Evolutionary conservation across 2,888 invertebrate genomes (phyloP).

Genomic region (Dicyrtoma fusca): DNA sequence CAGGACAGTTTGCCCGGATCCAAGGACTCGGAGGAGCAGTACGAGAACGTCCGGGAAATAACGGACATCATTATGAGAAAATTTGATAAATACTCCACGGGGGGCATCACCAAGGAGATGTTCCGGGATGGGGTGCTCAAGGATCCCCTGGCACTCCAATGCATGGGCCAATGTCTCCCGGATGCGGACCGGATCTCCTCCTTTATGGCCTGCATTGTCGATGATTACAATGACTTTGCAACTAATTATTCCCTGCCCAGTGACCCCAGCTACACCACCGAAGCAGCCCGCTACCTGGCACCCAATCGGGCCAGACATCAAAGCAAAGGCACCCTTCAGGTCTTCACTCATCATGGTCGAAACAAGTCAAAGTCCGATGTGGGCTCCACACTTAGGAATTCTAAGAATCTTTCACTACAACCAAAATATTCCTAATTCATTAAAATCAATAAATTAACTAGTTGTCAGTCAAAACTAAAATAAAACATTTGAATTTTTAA

Average conservation of each 20-base stretch:
- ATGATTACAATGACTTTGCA: background rate
- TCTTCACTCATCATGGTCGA: no score
- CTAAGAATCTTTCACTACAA: no score
- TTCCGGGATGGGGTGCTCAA: slow-evolving; percentile 70
- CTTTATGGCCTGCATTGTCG: background rate
- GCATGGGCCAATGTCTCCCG: slow-evolving; percentile 81
- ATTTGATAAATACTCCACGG: slow-evolving; percentile 79
- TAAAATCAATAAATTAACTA: no score
- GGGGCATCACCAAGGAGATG: slow-evolving; percentile 73
- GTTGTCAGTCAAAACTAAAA: no score
- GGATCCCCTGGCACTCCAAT: slow-evolving; percentile 77
- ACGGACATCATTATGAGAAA: slow-evolving; percentile 77
- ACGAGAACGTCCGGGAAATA: slow-evolving; percentile 74
- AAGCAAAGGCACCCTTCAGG: no score
- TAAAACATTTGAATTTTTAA: no score
- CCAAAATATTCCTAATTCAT: no score
- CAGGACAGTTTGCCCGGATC: slow-evolving; percentile 61
- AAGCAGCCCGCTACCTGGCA: no score
- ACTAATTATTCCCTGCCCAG: background rate
- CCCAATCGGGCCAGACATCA: no score
- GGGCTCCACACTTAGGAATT: no score
- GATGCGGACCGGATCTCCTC: background rate
- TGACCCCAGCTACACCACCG: background rate
- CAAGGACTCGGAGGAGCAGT: slow-evolving; percentile 69
- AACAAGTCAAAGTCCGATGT: no score